Evolutionary conservation across 2,888 invertebrate genomes (phyloP), one percentile per base, ranked within the genome.

Genomic region (Strigamia crassipes): DNA sequence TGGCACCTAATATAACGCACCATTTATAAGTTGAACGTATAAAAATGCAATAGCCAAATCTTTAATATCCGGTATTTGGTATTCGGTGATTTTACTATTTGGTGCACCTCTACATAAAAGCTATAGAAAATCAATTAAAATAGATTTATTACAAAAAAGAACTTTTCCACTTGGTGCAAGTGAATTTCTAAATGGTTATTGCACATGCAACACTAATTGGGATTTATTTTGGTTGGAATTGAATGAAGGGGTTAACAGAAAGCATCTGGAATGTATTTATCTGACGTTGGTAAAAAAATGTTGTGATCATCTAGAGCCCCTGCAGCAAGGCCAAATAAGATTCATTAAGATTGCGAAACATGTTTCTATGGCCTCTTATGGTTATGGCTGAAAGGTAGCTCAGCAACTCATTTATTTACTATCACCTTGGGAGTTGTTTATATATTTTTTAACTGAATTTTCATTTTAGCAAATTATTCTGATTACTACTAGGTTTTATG

Each of bases 301-400:
- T 41, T 42, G 2, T 42, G 42, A 61, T 61, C 61, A 5, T 61
- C 61, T 1, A 61, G 61, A 61, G 61, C 61, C 61, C 23, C 61
- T 15, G n/a, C 42, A 61, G 21, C 61, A 61, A 61, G 61, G 61
- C 61, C 61, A 61, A 21, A 61, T 61, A 61, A 61, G 61, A 61
- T 61, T 61, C 61, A 61, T 61, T 61, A 18, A 18, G 21, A 61
- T 23, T 61, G 61, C 61, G 18, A 61, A 21, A 23, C 61, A 61
- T 61, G 61, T 61, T 42, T 9, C 15, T 61, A 61, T 23, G 10
- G 10, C 61, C 61, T 21, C 18, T 61, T 61, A 21, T n/a, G 61
- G 61, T 61, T 18, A 21, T 61, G n/a, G 61, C 15, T 23, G n/a
- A 21, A 61, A 23, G 61, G 61, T 61, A n/a, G n/a, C n/a, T n/a